Evolutionary conservation across 1,140 invertebrate genomes (phyloP).

Genomic region (Arion vulgaris): DNA sequence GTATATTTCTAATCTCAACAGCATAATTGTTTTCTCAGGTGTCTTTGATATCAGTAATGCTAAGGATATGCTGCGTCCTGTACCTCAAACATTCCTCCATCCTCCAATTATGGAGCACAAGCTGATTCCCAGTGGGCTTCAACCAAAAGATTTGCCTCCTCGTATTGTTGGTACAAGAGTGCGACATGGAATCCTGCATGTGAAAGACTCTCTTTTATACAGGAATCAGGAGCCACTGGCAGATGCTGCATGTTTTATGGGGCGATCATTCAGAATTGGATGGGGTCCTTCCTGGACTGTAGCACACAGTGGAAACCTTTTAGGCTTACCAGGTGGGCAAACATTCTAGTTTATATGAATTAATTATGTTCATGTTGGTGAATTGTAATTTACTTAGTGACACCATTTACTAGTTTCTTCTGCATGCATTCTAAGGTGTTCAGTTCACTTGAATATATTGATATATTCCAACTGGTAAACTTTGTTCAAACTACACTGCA

Average conservation of each 20-base stretch:
- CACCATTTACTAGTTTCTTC: too few relatives aligned
- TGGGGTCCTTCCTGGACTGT: conserved; percentile 82
- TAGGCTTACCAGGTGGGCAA: conserved; percentile 17
- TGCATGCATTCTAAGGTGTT: too few relatives aligned
- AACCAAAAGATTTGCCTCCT: conserved; percentile 51
- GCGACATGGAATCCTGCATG: conserved; percentile 51
- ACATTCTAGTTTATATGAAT: too few relatives aligned
- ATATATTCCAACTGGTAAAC: too few relatives aligned
- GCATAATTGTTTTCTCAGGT: neutral
- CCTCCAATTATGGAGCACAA: conserved; percentile 61
- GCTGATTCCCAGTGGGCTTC: conserved; percentile 64
- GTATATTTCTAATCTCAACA: neutral
- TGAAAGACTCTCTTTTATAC: conserved; percentile 62
- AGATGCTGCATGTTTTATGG: conserved; percentile 79
- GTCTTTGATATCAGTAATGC: neutral
- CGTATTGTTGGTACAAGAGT: conserved; percentile 59
- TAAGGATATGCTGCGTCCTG: conserved; percentile 28
- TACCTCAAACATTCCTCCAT: conserved; percentile 52
- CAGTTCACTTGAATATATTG: too few relatives aligned
- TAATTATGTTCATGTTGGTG: too few relatives aligned
- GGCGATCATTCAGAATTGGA: conserved; percentile 81
- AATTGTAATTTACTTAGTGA: too few relatives aligned
- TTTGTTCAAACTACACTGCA: too few relatives aligned
- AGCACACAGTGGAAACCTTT: conserved; percentile 64
- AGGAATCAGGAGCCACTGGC: conserved; percentile 75